These are phyloP conservation scores for Amblyornis subalaris DNA, from an alignment of 2,113 vertebrate species.

Conservation along the genomic window DNA sequence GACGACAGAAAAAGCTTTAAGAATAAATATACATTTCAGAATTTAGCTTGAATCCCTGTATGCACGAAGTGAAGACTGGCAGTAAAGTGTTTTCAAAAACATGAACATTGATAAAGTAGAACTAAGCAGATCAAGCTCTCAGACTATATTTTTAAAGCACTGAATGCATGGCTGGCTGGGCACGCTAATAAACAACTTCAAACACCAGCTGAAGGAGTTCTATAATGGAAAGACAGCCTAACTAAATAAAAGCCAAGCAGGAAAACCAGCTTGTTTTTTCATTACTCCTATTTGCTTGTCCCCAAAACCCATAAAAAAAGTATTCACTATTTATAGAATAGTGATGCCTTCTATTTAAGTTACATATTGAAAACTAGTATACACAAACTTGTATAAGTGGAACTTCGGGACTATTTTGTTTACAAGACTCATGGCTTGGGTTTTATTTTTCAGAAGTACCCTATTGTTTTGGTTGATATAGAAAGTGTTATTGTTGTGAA, in stretches of 20 bases:
- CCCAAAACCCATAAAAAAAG: not conserved
- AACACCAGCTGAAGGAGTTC: constrained; percentile 10
- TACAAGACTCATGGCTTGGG: not conserved
- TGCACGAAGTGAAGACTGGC: constrained; percentile 25
- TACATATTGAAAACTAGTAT: not conserved
- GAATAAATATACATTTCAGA: not conserved
- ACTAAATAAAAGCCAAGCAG: constrained; percentile 44
- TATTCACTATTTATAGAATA: not conserved
- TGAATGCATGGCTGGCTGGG: constrained; percentile 44
- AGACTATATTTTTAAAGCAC: constrained; percentile 51
- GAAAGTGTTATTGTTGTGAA: not conserved
- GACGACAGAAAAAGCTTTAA: not conserved
- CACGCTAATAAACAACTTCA: constrained; percentile 59
- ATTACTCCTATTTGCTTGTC: not conserved
- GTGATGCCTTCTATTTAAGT: not conserved
- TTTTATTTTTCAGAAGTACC: not conserved
- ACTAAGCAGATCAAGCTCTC: constrained; percentile 63
- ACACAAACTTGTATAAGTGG: not conserved
- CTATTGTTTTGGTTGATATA: not conserved
- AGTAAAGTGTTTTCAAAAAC: constrained; percentile 9
- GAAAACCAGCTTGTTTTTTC: not conserved
- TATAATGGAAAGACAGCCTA: constrained; percentile 12
- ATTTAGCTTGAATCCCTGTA: constrained; percentile 19
- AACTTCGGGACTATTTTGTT: not conserved
- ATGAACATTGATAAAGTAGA: constrained; percentile 30